Percentiles rank a stretch among this genome's conserved stretches.
phyloP scores from a whole-genome alignment of 1,140 invertebrate genomes.

The Hormaphis cornu region DNA sequence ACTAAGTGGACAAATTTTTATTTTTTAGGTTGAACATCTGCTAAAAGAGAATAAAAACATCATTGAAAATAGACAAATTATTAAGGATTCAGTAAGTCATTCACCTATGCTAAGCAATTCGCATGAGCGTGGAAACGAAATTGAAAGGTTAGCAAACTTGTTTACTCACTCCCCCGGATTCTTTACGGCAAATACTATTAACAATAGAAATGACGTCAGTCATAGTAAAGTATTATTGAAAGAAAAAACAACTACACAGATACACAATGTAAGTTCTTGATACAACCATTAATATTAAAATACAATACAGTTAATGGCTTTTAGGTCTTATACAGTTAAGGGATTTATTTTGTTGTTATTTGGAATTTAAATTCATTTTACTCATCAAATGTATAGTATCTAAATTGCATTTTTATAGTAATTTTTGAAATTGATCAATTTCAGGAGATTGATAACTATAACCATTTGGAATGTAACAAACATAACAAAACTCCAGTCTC shows the following conservation, averaged over 20 bases:
- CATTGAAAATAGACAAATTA: not conserved
- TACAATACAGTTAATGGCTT: not conserved
- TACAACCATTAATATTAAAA: not conserved
- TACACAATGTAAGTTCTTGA: constrained; percentile 10
- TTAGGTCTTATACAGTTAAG: not conserved
- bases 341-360: not conserved
- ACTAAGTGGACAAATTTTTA: too few relatives aligned
- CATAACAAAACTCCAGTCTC: not conserved
- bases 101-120: not conserved
- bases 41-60: not conserved
- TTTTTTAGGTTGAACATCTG: not conserved
- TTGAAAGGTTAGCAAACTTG: constrained; percentile 18
- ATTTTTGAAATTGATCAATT: not conserved
- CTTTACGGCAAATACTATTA: not conserved
- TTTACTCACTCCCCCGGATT: constrained; percentile 14
- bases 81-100: not conserved
- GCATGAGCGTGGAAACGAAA: not conserved
- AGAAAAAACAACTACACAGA: not conserved
- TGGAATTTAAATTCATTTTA: not conserved
- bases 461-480: not conserved
- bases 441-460: not conserved
- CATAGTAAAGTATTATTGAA: not conserved
- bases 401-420: not conserved
- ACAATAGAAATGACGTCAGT: constrained; percentile 5
- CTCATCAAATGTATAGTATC: not conserved